A percentile compares a stretch with the other conserved stretches of the same genome.
Evolutionary conservation across 2,888 invertebrate species (phyloP).

Genomic region (Synanthedon myopaeformis): DNA sequence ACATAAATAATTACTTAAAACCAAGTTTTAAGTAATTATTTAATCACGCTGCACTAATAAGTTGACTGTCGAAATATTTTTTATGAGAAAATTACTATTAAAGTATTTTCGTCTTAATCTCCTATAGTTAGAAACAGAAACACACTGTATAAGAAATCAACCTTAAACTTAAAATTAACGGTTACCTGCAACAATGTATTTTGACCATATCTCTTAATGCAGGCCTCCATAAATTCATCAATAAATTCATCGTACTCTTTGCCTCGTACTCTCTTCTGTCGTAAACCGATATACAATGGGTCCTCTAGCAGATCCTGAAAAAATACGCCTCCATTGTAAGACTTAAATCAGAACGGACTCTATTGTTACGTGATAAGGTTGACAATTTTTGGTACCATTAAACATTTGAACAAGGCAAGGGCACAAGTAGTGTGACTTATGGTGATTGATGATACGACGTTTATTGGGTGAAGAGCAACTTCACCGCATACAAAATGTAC

Average conservation of each 20-base stretch:
- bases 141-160: too few relatives aligned
- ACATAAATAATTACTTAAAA: too few relatives aligned
- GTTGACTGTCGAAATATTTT: background rate
- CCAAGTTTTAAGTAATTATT: background rate
- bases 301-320: constrained; percentile 86
- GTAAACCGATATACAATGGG: constrained; percentile 93
- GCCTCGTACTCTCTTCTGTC: constrained; percentile 87
- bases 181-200: constrained; percentile 81
- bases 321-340: too few relatives aligned
- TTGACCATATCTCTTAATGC: constrained; percentile 87
- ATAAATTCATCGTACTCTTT: constrained; percentile 91
- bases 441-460: background rate
- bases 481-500: background rate
- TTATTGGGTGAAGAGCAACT: background rate
- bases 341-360: too few relatives aligned
- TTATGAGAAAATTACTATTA: too few relatives aligned
- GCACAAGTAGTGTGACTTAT: background rate
- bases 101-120: too few relatives aligned
- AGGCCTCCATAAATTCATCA: constrained; percentile 97
- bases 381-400: background rate
- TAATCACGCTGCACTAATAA: background rate
- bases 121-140: too few relatives aligned
- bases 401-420: background rate
- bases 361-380: background rate
- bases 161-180: background rate